Evolutionary conservation across 2,888 invertebrate genomes (phyloP).

Genomic region (Leptopterna dolabrata): DNA sequence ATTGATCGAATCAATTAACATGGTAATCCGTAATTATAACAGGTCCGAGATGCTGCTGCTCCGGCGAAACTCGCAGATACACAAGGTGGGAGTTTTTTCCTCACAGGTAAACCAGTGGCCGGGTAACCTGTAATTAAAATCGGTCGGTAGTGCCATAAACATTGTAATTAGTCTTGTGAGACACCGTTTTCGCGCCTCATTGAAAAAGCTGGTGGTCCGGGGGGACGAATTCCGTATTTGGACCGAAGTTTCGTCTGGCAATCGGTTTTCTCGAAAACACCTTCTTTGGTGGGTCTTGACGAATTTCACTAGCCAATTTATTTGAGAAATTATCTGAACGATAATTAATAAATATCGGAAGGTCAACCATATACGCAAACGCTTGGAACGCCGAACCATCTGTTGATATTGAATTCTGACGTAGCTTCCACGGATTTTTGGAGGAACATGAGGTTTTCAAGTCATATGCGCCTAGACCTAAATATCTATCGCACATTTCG

Average conservation of each 20-base stretch:
- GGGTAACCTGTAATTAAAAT: slow-evolving; percentile 10
- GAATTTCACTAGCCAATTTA: neutral
- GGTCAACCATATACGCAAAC: too few species aligned
- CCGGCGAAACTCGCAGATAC: neutral
- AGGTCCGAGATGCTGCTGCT: neutral
- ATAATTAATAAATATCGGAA: too few species aligned
- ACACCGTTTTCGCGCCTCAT: slow-evolving; percentile 31
- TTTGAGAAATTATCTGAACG: too few species aligned
- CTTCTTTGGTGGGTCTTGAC: neutral
- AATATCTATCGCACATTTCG: too few species aligned
- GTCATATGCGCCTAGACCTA: too few species aligned
- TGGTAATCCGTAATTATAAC: slow-evolving; percentile 17
- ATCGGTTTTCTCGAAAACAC: neutral
- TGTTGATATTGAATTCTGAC: neutral
- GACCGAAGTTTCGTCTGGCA: neutral
- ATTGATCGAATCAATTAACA: neutral
- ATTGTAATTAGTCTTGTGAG: slow-evolving; percentile 15
- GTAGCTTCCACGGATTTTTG: too few species aligned
- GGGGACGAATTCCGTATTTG: neutral
- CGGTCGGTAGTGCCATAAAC: neutral
- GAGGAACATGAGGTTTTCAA: too few species aligned
- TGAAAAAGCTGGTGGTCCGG: slow-evolving; percentile 4
- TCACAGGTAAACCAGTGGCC: neutral
- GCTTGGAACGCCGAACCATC: neutral
- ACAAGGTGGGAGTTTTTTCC: neutral